Percentiles rank a stretch among this genome's conserved stretches.
These are phyloP conservation scores for Colius striatus DNA, from an alignment of 2,113 vertebrate species.

Conservation along the genomic window DNA sequence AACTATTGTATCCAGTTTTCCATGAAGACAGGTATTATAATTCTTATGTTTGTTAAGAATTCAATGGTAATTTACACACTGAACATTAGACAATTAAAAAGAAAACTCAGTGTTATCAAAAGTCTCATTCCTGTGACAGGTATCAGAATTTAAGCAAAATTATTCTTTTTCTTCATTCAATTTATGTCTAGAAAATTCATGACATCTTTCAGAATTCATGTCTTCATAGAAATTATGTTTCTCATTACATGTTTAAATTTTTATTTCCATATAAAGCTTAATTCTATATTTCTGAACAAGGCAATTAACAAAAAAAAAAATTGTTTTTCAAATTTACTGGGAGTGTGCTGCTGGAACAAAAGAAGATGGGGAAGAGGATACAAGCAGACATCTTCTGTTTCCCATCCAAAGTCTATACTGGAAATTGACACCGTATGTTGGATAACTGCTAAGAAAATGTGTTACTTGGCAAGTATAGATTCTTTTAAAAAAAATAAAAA, in stretches of 20 bases:
- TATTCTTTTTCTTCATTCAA: neutral
- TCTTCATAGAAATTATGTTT: neutral
- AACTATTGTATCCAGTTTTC: neutral
- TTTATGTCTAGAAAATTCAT: neutral
- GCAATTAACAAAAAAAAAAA: neutral
- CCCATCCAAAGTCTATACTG: neutral
- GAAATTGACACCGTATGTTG: neutral
- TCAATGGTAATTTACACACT: neutral
- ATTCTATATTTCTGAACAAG: neutral
- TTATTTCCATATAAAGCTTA: neutral
- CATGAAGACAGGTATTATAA: neutral
- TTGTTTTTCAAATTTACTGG: neutral
- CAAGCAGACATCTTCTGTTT: neutral
- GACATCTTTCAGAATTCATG: neutral
- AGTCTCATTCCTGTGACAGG: neutral
- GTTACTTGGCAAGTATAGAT: neutral
- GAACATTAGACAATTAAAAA: neutral
- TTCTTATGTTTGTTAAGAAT: neutral
- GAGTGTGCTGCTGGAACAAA: neutral
- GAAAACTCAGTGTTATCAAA: neutral
- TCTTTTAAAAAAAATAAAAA: neutral
- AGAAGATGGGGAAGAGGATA: neutral
- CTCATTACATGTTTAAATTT: neutral
- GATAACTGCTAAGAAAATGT: neutral
- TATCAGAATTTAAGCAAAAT: neutral